These are phyloP conservation scores for Chelonus insularis DNA, from an alignment of 1,140 invertebrate genomes.

Conservation along the genomic window DNA sequence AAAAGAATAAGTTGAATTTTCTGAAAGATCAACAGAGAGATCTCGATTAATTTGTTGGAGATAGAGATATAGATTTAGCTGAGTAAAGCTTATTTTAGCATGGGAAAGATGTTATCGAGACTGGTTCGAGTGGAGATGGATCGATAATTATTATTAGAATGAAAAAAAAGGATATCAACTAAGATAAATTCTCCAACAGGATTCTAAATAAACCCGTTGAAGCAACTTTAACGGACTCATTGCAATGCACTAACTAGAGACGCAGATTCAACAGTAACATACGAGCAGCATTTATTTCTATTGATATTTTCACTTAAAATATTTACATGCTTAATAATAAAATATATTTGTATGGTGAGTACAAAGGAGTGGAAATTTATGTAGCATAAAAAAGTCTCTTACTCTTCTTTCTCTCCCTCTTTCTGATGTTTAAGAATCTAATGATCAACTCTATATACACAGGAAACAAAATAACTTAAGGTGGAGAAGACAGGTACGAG, in stretches of 20 bases:
- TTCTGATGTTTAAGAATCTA: no score
- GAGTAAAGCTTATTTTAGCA: constrained; percentile 44
- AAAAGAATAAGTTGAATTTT: neutral
- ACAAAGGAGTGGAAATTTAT: no score
- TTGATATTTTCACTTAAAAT: no score
- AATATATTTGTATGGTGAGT: no score
- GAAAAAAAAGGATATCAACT: constrained; percentile 34
- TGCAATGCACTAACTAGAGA: neutral
- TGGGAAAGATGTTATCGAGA: constrained; percentile 51
- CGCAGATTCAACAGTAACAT: no score
- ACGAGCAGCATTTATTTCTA: no score
- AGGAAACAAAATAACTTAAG: no score
- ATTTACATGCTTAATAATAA: no score
- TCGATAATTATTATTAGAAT: constrained; percentile 49
- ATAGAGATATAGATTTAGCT: constrained; percentile 47
- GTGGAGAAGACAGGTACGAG: neutral
- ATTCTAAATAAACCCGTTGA: constrained; percentile 22
- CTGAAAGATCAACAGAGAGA: neutral
- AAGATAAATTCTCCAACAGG: constrained; percentile 17
- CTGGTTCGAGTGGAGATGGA: constrained; percentile 46
- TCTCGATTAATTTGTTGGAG: constrained; percentile 38
- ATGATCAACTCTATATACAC: no score
- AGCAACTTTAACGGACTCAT: constrained; percentile 19
- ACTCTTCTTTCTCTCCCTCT: no score
- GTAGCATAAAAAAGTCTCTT: no score